Evolutionary conservation across 2,113 vertebrate genomes (phyloP).

Genomic region (Cichladusa arquata): DNA sequence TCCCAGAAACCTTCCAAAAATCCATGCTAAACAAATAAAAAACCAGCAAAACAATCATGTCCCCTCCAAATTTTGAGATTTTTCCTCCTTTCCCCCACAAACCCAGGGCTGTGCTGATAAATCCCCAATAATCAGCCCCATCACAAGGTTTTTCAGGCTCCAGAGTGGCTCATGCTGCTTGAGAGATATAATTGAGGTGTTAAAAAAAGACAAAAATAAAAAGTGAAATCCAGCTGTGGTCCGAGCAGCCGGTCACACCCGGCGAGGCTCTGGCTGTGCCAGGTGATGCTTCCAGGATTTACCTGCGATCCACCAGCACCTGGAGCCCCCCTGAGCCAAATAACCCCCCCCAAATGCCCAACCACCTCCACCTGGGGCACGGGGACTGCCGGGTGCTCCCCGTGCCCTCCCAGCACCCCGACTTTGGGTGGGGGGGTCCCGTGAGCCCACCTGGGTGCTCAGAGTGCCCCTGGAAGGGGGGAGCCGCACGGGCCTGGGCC

Average conservation of each 20-base stretch:
- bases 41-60: fast-evolving
- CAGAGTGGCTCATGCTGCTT: not conserved
- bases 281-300: not conserved
- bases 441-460: not conserved
- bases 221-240: not conserved
- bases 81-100: not conserved
- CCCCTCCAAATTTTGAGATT: not conserved
- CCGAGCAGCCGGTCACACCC: not conserved
- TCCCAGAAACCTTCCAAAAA: not conserved
- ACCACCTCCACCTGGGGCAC: not conserved
- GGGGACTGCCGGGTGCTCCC: no score
- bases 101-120: not conserved
- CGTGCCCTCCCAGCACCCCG: not conserved
- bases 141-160: not conserved
- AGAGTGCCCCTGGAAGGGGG: not conserved
- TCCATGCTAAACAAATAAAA: fast-evolving
- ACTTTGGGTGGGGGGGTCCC: not conserved
- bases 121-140: not conserved
- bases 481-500: not conserved
- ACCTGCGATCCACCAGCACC: not conserved
- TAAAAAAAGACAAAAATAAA: not conserved
- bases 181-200: not conserved
- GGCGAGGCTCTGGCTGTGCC: fast-evolving
- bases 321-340: not conserved
- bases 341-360: not conserved